These are phyloP conservation scores for Nomada fucata DNA, from an alignment of 2,888 invertebrate genomes.

Conservation along the genomic window DNA sequence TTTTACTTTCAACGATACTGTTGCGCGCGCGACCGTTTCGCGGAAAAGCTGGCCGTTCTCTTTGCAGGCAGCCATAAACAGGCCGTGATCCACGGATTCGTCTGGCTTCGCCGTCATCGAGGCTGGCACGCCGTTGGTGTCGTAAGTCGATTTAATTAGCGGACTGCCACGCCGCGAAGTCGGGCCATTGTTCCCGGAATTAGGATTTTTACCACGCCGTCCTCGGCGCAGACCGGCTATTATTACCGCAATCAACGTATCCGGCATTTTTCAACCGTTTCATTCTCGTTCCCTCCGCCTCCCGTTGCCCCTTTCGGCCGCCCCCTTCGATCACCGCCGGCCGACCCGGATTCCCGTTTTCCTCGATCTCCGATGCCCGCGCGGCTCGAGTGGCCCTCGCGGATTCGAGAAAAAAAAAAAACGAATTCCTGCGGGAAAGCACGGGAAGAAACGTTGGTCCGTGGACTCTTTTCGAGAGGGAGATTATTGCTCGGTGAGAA, in stretches of 20 bases:
- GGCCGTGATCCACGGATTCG: conserved; percentile 33
- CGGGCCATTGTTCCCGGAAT: conserved; percentile 80
- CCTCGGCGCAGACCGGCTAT: conserved; percentile 63
- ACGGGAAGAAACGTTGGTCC: conserved; percentile 46
- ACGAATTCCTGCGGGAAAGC: conserved; percentile 11
- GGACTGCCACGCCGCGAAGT: conserved; percentile 78
- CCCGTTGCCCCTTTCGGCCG: conserved; percentile 6
- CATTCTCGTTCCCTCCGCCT: conserved; percentile 59
- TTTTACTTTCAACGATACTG: conserved; percentile 24
- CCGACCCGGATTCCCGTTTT: conserved; percentile 1
- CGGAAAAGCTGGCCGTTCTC: conserved; percentile 9
- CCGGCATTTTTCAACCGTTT: conserved; percentile 79
- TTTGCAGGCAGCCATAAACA: not conserved
- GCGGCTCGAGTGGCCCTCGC: not conserved
- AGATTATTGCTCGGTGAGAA: conserved; percentile 77
- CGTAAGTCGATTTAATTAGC: conserved; percentile 82
- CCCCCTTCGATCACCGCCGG: conserved; percentile 19
- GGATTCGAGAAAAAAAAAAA: not conserved
- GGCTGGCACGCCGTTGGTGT: conserved; percentile 69
- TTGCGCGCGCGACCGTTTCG: conserved; percentile 4
- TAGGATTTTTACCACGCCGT: conserved; percentile 79
- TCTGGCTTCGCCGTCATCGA: conserved; percentile 54
- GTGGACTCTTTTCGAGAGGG: conserved; percentile 68
- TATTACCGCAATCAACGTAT: conserved; percentile 79
- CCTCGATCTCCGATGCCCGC: not conserved